These are phyloP conservation scores for Sebastes flavidus DNA, from an alignment of 2,797 vertebrate genomes.

Conservation along the genomic window DNA sequence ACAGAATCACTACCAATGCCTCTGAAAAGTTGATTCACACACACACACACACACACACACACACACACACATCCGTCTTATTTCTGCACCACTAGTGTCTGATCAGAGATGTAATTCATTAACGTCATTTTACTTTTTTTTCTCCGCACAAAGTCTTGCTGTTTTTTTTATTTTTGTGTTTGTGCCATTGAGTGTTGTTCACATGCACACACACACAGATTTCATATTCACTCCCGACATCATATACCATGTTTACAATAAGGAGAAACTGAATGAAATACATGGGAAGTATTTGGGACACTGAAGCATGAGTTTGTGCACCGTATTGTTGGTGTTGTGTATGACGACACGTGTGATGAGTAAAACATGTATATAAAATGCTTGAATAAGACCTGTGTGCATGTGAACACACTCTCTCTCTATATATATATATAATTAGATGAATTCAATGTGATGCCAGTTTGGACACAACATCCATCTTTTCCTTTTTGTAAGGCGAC, in stretches of 20 bases:
- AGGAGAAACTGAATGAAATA: background rate
- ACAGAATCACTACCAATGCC: background rate
- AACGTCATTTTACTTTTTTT: background rate
- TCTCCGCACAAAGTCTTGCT: background rate
- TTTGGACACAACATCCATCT: constrained; percentile 31
- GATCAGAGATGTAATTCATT: background rate
- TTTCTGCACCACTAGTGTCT: constrained; percentile 13
- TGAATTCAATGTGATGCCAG: constrained; percentile 34
- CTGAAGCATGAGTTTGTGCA: constrained; percentile 12
- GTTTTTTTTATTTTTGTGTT: background rate
- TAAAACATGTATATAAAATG: constrained; percentile 25
- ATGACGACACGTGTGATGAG: background rate
- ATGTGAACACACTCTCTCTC: constrained; percentile 36
- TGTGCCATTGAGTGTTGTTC: constrained; percentile 13
- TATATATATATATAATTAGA: background rate
- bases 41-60: too few species aligned
- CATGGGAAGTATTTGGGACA: background rate
- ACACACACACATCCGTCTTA: background rate
- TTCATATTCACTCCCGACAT: background rate
- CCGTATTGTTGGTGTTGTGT: background rate
- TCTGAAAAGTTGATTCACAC: background rate
- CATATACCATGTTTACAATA: background rate
- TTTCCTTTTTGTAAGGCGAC: constrained; percentile 48
- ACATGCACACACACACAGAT: constrained; percentile 9
- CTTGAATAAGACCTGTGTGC: constrained; percentile 1